These are phyloP conservation scores for Boloria selene DNA, from an alignment of 2,888 invertebrate species.

Conservation along the genomic window DNA sequence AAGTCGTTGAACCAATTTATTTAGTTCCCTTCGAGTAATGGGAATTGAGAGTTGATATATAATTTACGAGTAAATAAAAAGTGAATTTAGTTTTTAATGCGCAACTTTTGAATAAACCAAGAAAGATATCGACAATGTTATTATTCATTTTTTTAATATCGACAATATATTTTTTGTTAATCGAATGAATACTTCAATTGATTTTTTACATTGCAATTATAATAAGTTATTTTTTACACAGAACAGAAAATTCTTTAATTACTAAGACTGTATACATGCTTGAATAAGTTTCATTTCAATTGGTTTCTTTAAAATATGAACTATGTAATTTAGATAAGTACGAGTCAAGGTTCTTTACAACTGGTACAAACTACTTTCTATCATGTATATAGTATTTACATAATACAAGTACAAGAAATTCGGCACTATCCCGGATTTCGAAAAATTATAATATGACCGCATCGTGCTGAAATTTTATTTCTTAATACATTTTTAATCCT, in stretches of 20 bases:
- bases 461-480: no score
- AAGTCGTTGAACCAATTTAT: constrained; percentile 41
- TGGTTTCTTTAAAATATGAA: no score
- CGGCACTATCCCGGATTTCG: neutral
- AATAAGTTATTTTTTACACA: neutral
- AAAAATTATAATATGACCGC: neutral
- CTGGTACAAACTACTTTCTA: constrained; percentile 18
- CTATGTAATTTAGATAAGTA: neutral
- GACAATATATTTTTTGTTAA: no score
- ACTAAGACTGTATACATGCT: no score
- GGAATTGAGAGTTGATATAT: neutral
- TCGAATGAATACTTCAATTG: no score
- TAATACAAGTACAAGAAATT: constrained; percentile 2
- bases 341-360: neutral
- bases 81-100: neutral
- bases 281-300: no score
- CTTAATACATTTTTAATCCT: no score
- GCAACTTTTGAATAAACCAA: no score
- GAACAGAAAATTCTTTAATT: no score
- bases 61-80: neutral
- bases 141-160: no score
- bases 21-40: constrained; percentile 21
- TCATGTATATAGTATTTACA: constrained; percentile 11
- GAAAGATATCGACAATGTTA: no score
- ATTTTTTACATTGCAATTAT: neutral